Conservation (phyloP, 2,888 invertebrate genomes). For the Aromia moschata region DNA sequence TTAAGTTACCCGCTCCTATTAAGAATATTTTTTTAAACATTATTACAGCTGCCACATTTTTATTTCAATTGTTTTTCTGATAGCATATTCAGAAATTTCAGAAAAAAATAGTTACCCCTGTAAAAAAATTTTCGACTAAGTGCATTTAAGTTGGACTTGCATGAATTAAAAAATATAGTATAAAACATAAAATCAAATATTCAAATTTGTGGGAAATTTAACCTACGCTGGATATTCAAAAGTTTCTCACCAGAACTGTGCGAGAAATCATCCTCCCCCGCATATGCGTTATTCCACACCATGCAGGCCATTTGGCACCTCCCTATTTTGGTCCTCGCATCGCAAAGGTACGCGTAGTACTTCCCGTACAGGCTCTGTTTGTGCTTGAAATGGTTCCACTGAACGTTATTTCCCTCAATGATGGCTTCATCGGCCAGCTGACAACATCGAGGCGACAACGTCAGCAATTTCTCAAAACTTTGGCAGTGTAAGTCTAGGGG, state of each 20-base stretch:
- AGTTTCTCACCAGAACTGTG: slow-evolving; percentile 35
- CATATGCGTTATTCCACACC: slow-evolving; percentile 83
- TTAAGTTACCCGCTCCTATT: too few relatives aligned
- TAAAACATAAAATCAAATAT: too few relatives aligned
- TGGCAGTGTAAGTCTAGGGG: slow-evolving; percentile 79
- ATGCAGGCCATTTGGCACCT: slow-evolving; percentile 78
- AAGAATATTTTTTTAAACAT: too few relatives aligned
- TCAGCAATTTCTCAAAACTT: slow-evolving; percentile 79
- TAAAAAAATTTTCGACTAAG: too few relatives aligned
- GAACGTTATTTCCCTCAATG: slow-evolving; percentile 49
- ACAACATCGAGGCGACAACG: slow-evolving; percentile 76
- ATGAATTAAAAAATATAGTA: too few relatives aligned
- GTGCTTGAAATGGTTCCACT: slow-evolving; percentile 67
- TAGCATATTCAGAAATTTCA: too few relatives aligned
- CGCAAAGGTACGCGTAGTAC: slow-evolving; percentile 86
- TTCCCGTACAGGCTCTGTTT: slow-evolving; percentile 80
- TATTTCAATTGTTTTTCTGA: too few relatives aligned
- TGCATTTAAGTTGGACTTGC: too few relatives aligned
- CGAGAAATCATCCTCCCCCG: slow-evolving; percentile 65
- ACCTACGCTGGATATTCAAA: too few relatives aligned
- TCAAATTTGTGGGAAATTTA: too few relatives aligned
- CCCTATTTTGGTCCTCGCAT: slow-evolving; percentile 81
- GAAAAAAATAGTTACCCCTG: too few relatives aligned
- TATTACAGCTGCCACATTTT: too few relatives aligned
- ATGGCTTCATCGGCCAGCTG: slow-evolving; percentile 48